These are phyloP conservation scores for Popillia japonica DNA, from an alignment of 1,140 invertebrate species.

Conservation along the genomic window DNA sequence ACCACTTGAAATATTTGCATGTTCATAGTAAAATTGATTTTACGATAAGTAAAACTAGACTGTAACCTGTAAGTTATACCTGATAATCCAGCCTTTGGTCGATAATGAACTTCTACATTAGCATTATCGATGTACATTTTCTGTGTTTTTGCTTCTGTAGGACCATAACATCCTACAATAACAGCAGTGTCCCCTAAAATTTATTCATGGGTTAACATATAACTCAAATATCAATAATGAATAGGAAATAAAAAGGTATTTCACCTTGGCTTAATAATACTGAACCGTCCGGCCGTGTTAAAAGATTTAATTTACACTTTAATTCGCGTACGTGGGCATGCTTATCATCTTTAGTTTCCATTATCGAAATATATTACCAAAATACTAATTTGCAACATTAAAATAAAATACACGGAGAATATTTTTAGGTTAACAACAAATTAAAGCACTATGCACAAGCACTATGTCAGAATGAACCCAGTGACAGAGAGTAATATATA, in stretches of 20 bases:
- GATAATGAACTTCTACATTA: constrained; percentile 79
- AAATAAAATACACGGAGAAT: too few species aligned
- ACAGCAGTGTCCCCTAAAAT: constrained; percentile 79
- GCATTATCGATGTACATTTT: constrained; percentile 83
- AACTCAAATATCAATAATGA: neutral
- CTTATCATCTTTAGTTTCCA: neutral
- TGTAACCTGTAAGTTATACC: constrained; percentile 59
- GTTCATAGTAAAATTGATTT: too few species aligned
- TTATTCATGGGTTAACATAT: constrained; percentile 18
- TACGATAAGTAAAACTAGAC: too few species aligned
- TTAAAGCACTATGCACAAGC: too few species aligned
- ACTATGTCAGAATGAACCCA: too few species aligned
- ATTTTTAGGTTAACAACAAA: too few species aligned
- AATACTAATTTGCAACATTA: too few species aligned
- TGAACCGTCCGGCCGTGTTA: constrained; percentile 79
- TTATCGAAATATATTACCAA: neutral
- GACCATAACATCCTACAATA: constrained; percentile 82
- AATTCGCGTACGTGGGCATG: neutral
- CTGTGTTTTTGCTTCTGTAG: constrained; percentile 78
- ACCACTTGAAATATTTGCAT: too few species aligned
- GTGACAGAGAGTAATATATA: too few species aligned
- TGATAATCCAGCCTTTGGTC: constrained; percentile 78
- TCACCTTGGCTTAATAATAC: constrained; percentile 75
- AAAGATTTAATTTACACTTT: constrained; percentile 64
- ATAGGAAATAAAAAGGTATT: neutral